phyloP scores from a whole-genome alignment of 2,888 invertebrate genomes.

The Notodonta dromedarius region DNA sequence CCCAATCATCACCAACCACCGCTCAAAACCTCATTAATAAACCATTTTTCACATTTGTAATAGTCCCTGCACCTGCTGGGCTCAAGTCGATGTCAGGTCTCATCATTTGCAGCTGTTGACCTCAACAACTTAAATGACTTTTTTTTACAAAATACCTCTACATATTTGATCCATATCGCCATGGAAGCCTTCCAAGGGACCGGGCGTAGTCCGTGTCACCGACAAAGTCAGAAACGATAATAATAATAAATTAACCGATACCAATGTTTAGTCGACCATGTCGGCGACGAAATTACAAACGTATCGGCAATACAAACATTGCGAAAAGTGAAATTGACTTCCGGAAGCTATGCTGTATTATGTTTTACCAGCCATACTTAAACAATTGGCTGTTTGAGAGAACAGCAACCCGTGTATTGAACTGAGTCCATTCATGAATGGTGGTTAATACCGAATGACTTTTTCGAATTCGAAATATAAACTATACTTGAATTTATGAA shows the following conservation, averaged over 20 bases:
- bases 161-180: too few species aligned
- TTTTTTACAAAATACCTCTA: too few species aligned
- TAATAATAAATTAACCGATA: background rate
- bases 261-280: constrained; percentile 21
- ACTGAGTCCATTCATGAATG: constrained; percentile 35
- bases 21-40: too few species aligned
- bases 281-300: constrained; percentile 24
- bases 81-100: too few species aligned
- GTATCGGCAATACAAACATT: constrained; percentile 32
- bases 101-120: too few species aligned
- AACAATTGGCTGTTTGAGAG: constrained; percentile 38
- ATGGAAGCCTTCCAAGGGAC: too few species aligned
- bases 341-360: constrained; percentile 32
- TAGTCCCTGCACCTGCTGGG: too few species aligned
- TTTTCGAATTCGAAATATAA: constrained; percentile 19
- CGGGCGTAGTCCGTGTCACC: too few species aligned
- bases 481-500: constrained; percentile 11
- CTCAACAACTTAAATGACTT: too few species aligned
- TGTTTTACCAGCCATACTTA: constrained; percentile 35
- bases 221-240: too few species aligned
- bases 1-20: too few species aligned
- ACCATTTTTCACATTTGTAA: too few species aligned
- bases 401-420: constrained; percentile 38
- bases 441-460: constrained; percentile 23
- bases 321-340: constrained; percentile 57